These are phyloP conservation scores for Neomorphus geoffroyi DNA, from an alignment of 2,797 vertebrate genomes.

Conservation along the genomic window DNA sequence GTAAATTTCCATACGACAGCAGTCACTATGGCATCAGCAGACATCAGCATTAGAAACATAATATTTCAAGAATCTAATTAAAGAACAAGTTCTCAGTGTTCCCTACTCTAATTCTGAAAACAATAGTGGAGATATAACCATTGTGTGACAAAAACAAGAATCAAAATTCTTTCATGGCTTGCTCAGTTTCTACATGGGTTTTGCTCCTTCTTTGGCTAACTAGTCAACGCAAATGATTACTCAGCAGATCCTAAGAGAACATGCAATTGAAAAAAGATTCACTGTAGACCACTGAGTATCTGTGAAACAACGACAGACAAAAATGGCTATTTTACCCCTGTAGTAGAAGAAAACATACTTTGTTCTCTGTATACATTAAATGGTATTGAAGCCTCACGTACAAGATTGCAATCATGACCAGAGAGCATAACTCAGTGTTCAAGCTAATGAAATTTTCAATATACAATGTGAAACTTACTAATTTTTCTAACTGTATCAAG, in stretches of 20 bases:
- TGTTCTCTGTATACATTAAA: background rate
- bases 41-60: background rate
- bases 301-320: background rate
- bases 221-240: background rate
- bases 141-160: background rate
- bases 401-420: background rate
- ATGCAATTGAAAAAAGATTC: background rate
- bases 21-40: background rate
- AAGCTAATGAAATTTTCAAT: background rate
- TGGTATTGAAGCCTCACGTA: background rate
- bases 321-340: background rate
- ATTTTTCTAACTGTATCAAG: background rate
- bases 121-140: background rate
- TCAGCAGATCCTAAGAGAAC: conserved; percentile 26
- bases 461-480: background rate
- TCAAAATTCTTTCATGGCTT: background rate
- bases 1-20: background rate
- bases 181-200: background rate
- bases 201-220: background rate
- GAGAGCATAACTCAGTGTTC: background rate
- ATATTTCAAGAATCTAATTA: background rate
- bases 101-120: conserved; percentile 9
- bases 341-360: background rate
- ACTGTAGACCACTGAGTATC: background rate
- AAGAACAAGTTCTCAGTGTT: conserved; percentile 8